Conservation (phyloP, 2,113 vertebrate genomes). For the Corythaeola cristata region DNA sequence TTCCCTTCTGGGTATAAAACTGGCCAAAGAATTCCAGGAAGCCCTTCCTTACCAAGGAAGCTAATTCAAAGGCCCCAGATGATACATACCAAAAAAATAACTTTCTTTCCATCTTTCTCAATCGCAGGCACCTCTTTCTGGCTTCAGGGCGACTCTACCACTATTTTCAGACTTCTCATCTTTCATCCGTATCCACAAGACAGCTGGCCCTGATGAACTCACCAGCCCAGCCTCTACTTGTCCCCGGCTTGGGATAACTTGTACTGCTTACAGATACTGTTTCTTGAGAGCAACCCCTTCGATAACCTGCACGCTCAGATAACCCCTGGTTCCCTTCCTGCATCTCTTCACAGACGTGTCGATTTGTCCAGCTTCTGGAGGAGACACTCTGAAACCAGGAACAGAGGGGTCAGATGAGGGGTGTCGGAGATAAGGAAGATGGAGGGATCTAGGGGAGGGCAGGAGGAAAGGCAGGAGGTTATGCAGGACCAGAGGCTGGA, state of each 20-base stretch:
- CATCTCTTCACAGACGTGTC: background rate
- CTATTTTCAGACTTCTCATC: constrained; percentile 42
- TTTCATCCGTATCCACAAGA: background rate
- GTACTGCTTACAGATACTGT: background rate
- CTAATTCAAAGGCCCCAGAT: background rate
- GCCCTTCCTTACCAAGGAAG: constrained; percentile 20
- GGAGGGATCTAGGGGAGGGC: background rate
- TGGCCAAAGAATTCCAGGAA: background rate
- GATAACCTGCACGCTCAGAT: constrained; percentile 42
- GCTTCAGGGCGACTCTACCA: background rate
- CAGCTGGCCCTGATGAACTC: background rate
- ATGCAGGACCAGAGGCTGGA: background rate
- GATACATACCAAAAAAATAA: background rate
- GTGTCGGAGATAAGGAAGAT: background rate
- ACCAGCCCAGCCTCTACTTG: background rate
- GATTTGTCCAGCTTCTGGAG: background rate
- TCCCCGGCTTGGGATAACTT: constrained; percentile 10
- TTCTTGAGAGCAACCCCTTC: background rate
- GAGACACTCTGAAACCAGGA: background rate
- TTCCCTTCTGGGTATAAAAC: constrained; percentile 23
- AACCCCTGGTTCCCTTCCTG: background rate
- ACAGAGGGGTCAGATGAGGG: constrained; percentile 22
- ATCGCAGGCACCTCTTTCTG: constrained; percentile 11
- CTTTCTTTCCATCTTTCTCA: constrained; percentile 38
- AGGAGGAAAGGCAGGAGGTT: background rate